phyloP scores from a whole-genome alignment of 1,140 invertebrate species.

The Drosophila varians region DNA sequence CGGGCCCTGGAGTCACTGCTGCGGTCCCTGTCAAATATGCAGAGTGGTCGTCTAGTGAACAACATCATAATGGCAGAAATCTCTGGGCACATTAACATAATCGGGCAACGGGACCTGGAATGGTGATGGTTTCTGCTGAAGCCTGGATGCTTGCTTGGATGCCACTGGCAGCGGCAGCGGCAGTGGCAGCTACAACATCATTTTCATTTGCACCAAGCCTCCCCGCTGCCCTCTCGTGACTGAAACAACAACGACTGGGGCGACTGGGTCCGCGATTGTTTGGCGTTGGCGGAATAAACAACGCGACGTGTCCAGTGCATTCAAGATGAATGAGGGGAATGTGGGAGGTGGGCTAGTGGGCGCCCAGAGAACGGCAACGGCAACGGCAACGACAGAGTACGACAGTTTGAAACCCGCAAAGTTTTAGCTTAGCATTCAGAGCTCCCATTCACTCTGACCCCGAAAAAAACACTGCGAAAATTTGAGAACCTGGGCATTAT shows the following conservation, averaged over 20 bases:
- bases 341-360: background rate
- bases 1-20: slow-evolving; percentile 20
- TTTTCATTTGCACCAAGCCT: slow-evolving; percentile 60
- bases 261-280: slow-evolving; percentile 65
- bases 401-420: slow-evolving; percentile 66
- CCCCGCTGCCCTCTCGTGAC: background rate
- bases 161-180: slow-evolving; percentile 41
- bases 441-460: slow-evolving; percentile 23
- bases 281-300: slow-evolving; percentile 78
- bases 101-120: slow-evolving; percentile 58
- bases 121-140: slow-evolving; percentile 38
- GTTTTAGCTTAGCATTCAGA: slow-evolving; percentile 60
- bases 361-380: background rate
- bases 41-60: slow-evolving; percentile 69
- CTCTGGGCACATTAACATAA: slow-evolving; percentile 77
- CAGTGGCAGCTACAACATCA: slow-evolving; percentile 65
- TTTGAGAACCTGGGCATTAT: background rate
- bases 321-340: slow-evolving; percentile 22
- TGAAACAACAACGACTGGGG: slow-evolving; percentile 38
- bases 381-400: slow-evolving; percentile 18
- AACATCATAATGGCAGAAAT: slow-evolving; percentile 72
- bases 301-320: slow-evolving; percentile 74
- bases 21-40: slow-evolving; percentile 62
- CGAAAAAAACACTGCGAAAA: slow-evolving; percentile 20
- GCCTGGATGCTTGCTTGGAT: slow-evolving; percentile 37